Conservation (phyloP, 2,113 vertebrate species). For the Spea bombifrons region DNA sequence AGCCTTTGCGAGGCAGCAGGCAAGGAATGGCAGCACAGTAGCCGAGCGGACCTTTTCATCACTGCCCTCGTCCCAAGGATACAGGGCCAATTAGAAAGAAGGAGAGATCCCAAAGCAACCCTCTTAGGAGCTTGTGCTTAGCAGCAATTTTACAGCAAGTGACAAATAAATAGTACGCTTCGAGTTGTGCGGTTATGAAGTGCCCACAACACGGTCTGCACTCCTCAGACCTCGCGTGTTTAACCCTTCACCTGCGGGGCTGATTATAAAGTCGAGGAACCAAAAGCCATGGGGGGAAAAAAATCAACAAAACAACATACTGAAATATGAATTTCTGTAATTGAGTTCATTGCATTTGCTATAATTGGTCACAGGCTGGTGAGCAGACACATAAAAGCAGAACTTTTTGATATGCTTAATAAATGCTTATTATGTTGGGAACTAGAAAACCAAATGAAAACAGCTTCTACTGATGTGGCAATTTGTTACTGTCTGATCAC, state of each 20-base stretch:
- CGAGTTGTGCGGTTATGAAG: constrained; percentile 3
- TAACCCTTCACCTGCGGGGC: background rate
- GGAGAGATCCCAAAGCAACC: constrained; percentile 10
- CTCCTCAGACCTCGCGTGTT: background rate
- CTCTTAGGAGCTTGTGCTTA: constrained; percentile 7
- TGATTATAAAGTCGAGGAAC: background rate
- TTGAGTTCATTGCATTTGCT: background rate
- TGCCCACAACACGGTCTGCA: background rate
- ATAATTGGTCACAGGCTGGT: background rate
- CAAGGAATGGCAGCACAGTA: constrained; percentile 8
- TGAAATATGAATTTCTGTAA: background rate
- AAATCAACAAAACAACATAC: background rate
- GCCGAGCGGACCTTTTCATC: constrained; percentile 28
- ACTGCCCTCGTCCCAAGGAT: constrained; percentile 20
- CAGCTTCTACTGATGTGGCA: no score
- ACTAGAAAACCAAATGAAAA: no score
- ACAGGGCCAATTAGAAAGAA: constrained; percentile 27
- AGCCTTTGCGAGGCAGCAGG: constrained; percentile 2
- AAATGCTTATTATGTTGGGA: no score
- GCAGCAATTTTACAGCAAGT: constrained; percentile 13
- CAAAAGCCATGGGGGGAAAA: background rate
- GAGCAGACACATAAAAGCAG: background rate
- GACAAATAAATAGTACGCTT: constrained; percentile 9
- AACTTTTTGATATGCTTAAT: background rate
- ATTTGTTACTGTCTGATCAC: no score